These are phyloP conservation scores for Trididemnum miniatum DNA, from an alignment of 23 tunicate genomes.

Conservation along the genomic window DNA sequence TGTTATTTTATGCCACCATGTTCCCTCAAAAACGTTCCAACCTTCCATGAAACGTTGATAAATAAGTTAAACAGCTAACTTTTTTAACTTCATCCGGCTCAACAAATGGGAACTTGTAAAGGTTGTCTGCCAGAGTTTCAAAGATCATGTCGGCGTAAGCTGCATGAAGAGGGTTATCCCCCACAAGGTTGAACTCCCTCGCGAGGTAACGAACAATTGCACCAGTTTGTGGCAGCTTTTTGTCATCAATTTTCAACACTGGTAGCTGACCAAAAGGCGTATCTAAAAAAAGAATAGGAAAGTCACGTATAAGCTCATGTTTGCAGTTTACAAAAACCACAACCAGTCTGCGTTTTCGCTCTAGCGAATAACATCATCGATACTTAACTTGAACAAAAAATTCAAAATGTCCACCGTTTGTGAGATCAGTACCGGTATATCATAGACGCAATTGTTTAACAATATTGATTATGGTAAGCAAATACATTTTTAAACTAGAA, in stretches of 20 bases:
- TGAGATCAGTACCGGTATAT: too few relatives aligned
- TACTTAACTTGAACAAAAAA: too few relatives aligned
- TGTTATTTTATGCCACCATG: too few relatives aligned
- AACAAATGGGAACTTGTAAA: slow-evolving; percentile 32
- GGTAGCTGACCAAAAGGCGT: slow-evolving; percentile 69
- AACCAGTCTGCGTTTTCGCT: too few relatives aligned
- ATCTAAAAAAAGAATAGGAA: slow-evolving; percentile 29
- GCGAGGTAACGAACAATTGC: slow-evolving; percentile 59
- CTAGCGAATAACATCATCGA: too few relatives aligned
- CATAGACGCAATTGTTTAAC: too few relatives aligned
- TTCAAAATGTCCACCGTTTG: too few relatives aligned
- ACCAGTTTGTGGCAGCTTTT: slow-evolving; percentile 47
- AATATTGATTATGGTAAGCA: too few relatives aligned
- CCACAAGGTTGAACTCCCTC: slow-evolving; percentile 39
- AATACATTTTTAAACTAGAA: too few relatives aligned
- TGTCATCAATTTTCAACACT: slow-evolving; percentile 44
- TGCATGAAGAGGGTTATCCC: slow-evolving; percentile 20
- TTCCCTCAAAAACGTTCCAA: too few relatives aligned
- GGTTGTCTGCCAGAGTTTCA: slow-evolving; percentile 24
- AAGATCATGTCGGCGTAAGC: slow-evolving; percentile 47
- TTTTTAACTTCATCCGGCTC: slow-evolving; percentile 50
- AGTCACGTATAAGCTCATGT: too few relatives aligned
- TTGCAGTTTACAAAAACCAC: background rate
- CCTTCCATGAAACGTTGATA: too few relatives aligned
- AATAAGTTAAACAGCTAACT: slow-evolving; percentile 9